phyloP scores from a whole-genome alignment of 2,113 vertebrate genomes.

The Turdus rufiventris region DNA sequence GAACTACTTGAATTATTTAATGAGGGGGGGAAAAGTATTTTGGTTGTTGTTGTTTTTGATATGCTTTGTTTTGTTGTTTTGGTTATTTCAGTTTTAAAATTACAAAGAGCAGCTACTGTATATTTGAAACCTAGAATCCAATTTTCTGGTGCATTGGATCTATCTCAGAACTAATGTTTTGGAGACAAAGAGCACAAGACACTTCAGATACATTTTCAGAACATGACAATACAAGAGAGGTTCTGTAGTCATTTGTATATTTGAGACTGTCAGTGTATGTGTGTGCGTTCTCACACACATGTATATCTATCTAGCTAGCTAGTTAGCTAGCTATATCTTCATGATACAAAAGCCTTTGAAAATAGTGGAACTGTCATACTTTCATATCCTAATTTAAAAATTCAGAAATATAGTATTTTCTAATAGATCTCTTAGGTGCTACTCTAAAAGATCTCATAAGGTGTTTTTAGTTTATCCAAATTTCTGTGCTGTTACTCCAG shows the following conservation, averaged over 20 bases:
- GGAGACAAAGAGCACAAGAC: background rate
- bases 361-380: background rate
- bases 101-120: background rate
- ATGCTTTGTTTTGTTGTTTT: background rate
- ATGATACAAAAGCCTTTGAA: background rate
- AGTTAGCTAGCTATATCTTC: background rate
- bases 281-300: fast-evolving
- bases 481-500: background rate
- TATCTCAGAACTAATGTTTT: background rate
- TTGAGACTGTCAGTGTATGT: background rate
- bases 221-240: background rate
- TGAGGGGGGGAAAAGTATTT: background rate
- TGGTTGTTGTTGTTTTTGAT: background rate
- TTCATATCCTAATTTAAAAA: background rate
- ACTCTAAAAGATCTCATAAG: background rate
- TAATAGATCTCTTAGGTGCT: background rate
- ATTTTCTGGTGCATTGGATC: background rate
- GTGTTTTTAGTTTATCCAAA: background rate
- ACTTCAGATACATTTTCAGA: background rate
- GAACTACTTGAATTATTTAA: background rate
- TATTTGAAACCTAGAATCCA: background rate
- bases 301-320: fast-evolving
- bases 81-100: background rate
- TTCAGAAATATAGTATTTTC: background rate
- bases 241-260: background rate